Base-by-base conservation (phyloP, 2,797 vertebrate species). In the Chaetodon trifasciatus region DNA sequence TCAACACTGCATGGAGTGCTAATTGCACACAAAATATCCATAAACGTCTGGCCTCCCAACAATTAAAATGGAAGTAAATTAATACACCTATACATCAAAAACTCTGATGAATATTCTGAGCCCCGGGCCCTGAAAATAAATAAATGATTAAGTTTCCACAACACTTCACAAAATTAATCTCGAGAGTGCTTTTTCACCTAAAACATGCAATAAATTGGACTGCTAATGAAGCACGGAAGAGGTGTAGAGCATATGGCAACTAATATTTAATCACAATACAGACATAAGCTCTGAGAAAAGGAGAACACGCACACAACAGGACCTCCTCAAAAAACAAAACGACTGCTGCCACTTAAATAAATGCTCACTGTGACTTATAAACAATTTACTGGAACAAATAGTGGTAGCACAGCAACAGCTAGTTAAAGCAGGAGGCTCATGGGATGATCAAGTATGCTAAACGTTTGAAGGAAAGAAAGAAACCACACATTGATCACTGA, bases 1-100 rank as follows among this genome's bases (percentile, higher is more conserved):
- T 87, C 79, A 82, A 84, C 84, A 47, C 80, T 12, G 76, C 85
- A 64, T n/a, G 23, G 64, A 74, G 66, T 55, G 76, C 86, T 92
- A 93, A 93, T 92, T 89, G 81, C 84, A 71, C 85, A 83, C 88
- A 86, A 90, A 93, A 91, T 92, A 93, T 93, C 89, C 90, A 93
- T 92, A 91, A 92, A 91, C 63, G 78, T 84, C 91, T 84, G 83
- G 75, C 72, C 77, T 90, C 81, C 78, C 52, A 90, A 92, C 86
- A 88, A 91, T 89, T 83, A 89, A 78, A 86, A 79, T 24, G 12
- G 60, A 79, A 78, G 86, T 62, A 86, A 90, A 92, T 91, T 66
- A 92, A 91, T 88, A 84, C 87, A 90, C 89, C 89, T 92, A 92
- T 92, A 89, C 86, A 93, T 91, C 90, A 93, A 81, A 32, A 86